These are phyloP conservation scores for Dendroctonus ponderosae DNA, from an alignment of 1,140 invertebrate genomes.

Conservation along the genomic window DNA sequence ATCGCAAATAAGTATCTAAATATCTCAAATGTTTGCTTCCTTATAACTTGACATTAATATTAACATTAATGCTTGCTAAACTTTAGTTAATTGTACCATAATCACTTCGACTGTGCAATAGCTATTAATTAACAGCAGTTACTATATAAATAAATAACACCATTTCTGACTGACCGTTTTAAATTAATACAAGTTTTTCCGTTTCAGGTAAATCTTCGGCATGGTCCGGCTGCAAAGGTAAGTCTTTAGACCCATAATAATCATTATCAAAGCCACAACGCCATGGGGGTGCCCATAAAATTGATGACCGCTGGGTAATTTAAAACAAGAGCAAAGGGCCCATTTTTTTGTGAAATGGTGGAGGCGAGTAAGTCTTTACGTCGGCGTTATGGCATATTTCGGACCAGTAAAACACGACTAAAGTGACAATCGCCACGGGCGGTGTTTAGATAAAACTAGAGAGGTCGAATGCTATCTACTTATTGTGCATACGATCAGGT, in stretches of 20 bases:
- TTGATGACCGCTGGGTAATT: conserved; percentile 26
- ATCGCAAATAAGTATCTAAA: too few relatives aligned
- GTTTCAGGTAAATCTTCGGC: conserved; percentile 25
- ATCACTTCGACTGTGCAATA: too few relatives aligned
- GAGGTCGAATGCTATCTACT: conserved; percentile 18
- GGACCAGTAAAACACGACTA: conserved; percentile 31
- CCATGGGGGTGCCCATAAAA: conserved; percentile 19
- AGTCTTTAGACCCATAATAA: conserved; percentile 12
- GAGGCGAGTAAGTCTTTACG: conserved; percentile 15
- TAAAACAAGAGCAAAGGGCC: conserved; percentile 19
- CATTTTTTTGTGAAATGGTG: conserved; percentile 25
- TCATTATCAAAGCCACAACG: conserved; percentile 23
- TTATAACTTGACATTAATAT: too few relatives aligned
- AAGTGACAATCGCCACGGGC: conserved; percentile 32
- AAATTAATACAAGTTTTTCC: background rate
- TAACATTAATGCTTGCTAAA: too few relatives aligned
- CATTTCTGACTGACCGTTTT: too few relatives aligned
- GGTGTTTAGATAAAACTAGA: conserved; percentile 27
- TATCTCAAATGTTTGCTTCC: too few relatives aligned
- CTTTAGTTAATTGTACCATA: too few relatives aligned
- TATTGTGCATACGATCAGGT: background rate
- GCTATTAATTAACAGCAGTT: too few relatives aligned
- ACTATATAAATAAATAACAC: too few relatives aligned
- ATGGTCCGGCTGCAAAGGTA: conserved; percentile 13
- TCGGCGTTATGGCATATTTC: conserved; percentile 23